A percentile compares a stretch with the other conserved stretches of the same genome.
Evolutionary conservation across 2,888 invertebrate species (phyloP).

Genomic region (Yponomeuta malinellus): DNA sequence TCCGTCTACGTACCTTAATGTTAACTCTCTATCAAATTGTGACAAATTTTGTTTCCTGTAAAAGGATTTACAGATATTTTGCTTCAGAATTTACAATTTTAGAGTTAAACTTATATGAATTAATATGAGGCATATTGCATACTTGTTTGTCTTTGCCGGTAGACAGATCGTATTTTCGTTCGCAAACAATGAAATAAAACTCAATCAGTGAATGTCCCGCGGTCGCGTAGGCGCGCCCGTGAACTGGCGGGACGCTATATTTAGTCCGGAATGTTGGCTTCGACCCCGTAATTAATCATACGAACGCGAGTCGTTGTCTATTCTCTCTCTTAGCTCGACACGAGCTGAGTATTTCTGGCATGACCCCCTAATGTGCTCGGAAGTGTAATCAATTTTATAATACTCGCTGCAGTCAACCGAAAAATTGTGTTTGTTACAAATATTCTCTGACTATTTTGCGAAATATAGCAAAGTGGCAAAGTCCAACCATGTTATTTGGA

Average conservation of each 20-base stretch:
- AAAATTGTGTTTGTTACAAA: neutral
- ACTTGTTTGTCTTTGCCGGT: neutral
- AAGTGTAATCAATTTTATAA: neutral
- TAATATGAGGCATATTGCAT: no score
- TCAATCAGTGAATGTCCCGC: conserved; percentile 25
- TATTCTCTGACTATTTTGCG: neutral
- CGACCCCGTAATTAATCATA: conserved; percentile 51
- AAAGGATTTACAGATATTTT: neutral
- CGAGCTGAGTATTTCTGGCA: neutral
- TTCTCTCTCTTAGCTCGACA: neutral
- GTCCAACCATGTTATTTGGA: no score
- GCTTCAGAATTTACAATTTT: neutral
- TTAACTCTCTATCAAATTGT: no score
- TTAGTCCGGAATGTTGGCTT: conserved; percentile 61
- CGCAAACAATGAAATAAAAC: conserved; percentile 21
- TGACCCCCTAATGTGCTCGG: neutral
- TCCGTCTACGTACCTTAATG: neutral
- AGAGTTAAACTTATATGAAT: no score
- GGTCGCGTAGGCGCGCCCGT: conserved; percentile 47
- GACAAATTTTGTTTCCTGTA: no score
- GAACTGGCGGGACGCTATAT: conserved; percentile 52
- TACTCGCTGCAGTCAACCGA: no score
- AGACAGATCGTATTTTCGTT: conserved; percentile 3
- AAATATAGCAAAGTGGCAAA: neutral
- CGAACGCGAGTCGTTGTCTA: conserved; percentile 20